Base-by-base conservation (phyloP, 1,140 invertebrate genomes). In the Drosophila kepulauana region DNA sequence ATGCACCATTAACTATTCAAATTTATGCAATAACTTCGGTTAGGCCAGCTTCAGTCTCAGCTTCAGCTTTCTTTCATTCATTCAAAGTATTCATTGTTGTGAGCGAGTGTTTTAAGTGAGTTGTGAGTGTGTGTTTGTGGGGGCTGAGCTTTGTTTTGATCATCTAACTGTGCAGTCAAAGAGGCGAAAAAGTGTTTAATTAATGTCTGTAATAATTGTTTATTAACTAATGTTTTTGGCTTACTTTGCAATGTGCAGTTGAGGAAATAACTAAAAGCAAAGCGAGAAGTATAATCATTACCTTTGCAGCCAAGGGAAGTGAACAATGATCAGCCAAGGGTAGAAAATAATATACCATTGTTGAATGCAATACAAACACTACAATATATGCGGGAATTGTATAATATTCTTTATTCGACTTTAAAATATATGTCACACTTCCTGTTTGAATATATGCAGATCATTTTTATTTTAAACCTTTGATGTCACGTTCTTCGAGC, bases 1-100 rank as follows among this genome's bases (percentile, higher is more conserved):
- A 79, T 79, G 69, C 63, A 71, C 51, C 64, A 84, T 82, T 82
- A 79, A 81, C 75, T 79, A 84, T 82, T 82, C 81, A 82, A 82
- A 82, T 82, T 82, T 82, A 82, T 82, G 81, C 81, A 82, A 82
- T 63, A 61, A 58, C 68, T 59, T 64, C 48, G 61, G 52, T 41
- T 61, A 46, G 28, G 63, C 63, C 51, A 30, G 52, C 15, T 0
- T 8, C 35, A 33, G 30, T 25, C 30, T 33, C 30, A 38, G 56
- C 56, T 25, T 30, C 30, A 59, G 76, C 78, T 81, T 81, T 81
- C 79, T 76, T 82, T 74, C 11, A 49, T 43, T 56, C n/a, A 58
- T n/a, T 45, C 16, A 56, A 15, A 56, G 20, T 58, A n/a, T 41
- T 35, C 35, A 41, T 58, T 58, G 56, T 49, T 49, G 41, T 43